Percentiles rank a stretch among this genome's conserved stretches.
Evolutionary conservation across 2,113 vertebrate species (phyloP).

Genomic region (Boulengeromyrus knoepffleri): DNA sequence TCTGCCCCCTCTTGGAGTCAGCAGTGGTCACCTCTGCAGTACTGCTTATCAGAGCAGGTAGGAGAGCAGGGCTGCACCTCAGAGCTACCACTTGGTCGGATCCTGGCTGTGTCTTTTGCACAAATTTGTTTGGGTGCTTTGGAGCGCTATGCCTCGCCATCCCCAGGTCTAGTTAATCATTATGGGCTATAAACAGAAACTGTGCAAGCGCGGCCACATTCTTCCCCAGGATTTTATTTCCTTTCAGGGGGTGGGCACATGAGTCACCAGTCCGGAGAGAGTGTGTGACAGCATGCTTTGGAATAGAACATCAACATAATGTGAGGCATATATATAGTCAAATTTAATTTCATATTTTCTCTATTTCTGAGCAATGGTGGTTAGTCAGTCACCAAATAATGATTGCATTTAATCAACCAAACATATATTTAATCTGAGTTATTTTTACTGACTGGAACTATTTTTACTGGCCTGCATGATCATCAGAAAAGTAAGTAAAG

Average conservation of each 20-base stretch:
- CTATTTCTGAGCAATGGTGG: background rate
- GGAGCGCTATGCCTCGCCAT: background rate
- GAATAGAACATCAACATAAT: background rate
- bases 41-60: background rate
- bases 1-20: background rate
- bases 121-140: background rate
- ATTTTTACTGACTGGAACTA: background rate
- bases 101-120: background rate
- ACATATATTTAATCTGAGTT: background rate
- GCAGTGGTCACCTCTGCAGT: background rate
- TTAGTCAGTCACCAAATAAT: background rate
- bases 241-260: background rate
- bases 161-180: background rate
- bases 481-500: background rate
- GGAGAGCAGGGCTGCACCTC: background rate
- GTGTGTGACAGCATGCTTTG: background rate
- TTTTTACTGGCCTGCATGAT: background rate
- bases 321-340: background rate
- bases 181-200: conserved; percentile 12
- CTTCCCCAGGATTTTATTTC: background rate
- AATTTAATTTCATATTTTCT: background rate
- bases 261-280: background rate
- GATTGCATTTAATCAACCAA: background rate
- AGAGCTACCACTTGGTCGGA: background rate
- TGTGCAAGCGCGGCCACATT: background rate